A percentile compares a stretch with the other conserved stretches of the same genome.
phyloP scores from a whole-genome alignment of 1,140 invertebrate species.

The Oreohelix idahoensis region DNA sequence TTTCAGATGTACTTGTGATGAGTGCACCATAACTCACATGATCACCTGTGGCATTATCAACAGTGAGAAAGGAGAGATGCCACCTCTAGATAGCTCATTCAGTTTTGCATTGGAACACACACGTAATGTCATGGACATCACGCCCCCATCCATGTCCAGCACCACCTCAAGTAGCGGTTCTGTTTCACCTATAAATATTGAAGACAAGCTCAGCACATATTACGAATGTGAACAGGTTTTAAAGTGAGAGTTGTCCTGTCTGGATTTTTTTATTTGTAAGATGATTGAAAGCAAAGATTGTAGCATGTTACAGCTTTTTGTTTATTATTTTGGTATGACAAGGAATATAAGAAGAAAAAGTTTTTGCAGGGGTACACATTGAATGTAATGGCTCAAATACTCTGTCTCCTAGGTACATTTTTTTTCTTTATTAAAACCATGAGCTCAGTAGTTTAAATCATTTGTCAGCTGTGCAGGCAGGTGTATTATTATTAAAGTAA shows the following conservation, averaged over 20 bases:
- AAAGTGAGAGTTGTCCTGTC: conserved; percentile 44
- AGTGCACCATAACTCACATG: conserved; percentile 72
- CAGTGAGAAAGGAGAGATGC: conserved; percentile 61
- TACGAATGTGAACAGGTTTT: conserved; percentile 48
- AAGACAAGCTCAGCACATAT: conserved; percentile 63
- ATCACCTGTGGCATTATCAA: conserved; percentile 72
- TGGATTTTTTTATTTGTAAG: background rate
- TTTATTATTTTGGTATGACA: no score
- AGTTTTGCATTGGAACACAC: conserved; percentile 65
- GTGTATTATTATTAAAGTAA: no score
- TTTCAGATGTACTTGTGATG: conserved; percentile 73
- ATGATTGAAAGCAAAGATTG: background rate
- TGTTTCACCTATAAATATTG: conserved; percentile 68
- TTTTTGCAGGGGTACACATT: no score
- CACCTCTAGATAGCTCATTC: conserved; percentile 46
- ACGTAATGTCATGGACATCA: conserved; percentile 66
- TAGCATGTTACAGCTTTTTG: background rate
- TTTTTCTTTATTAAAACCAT: no score
- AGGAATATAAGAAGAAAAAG: no score
- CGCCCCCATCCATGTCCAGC: conserved; percentile 71
- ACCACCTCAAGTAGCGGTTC: conserved; percentile 70
- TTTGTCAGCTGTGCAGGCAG: no score
- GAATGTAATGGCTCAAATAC: no score
- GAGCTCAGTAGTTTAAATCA: no score
- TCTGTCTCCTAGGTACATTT: no score